phyloP scores from a whole-genome alignment of 2,888 invertebrate genomes.

The Oligia latruncula region DNA sequence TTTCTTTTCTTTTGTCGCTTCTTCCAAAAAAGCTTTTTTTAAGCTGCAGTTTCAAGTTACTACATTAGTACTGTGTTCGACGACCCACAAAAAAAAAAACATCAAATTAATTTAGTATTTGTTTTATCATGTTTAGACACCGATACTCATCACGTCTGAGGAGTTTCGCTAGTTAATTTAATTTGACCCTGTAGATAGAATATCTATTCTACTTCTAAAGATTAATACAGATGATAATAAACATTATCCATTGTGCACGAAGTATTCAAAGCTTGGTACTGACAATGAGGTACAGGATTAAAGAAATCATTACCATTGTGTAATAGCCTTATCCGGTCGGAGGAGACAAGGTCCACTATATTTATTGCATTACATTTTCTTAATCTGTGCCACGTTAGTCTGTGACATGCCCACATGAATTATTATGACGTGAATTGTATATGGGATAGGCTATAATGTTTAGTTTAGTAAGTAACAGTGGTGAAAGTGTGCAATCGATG shows the following conservation, averaged over 20 bases:
- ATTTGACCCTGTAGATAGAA: constrained; percentile 5
- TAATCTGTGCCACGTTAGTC: constrained; percentile 47
- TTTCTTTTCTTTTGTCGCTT: background rate
- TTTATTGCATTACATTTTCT: constrained; percentile 52
- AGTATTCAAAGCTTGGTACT: constrained; percentile 69
- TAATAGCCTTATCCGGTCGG: constrained; percentile 47
- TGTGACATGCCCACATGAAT: constrained; percentile 58
- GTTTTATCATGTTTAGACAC: background rate
- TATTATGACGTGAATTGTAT: constrained; percentile 46
- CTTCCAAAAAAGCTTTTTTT: background rate
- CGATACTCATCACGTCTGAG: background rate
- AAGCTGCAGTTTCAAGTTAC: background rate
- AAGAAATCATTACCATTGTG: constrained; percentile 66
- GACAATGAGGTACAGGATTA: constrained; percentile 68
- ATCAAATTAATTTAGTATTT: no score
- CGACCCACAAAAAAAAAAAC: no score
- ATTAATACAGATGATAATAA: constrained; percentile 73
- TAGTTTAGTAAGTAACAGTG: constrained; percentile 53
- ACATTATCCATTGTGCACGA: constrained; percentile 73
- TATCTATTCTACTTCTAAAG: constrained; percentile 57
- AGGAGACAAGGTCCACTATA: constrained; percentile 44
- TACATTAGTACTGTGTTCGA: no score
- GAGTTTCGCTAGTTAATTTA: background rate
- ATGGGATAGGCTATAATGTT: constrained; percentile 51
- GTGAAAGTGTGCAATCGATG: constrained; percentile 61